Base-by-base conservation (phyloP, 2,797 vertebrate species). In the Distichodus sexfasciatus region DNA sequence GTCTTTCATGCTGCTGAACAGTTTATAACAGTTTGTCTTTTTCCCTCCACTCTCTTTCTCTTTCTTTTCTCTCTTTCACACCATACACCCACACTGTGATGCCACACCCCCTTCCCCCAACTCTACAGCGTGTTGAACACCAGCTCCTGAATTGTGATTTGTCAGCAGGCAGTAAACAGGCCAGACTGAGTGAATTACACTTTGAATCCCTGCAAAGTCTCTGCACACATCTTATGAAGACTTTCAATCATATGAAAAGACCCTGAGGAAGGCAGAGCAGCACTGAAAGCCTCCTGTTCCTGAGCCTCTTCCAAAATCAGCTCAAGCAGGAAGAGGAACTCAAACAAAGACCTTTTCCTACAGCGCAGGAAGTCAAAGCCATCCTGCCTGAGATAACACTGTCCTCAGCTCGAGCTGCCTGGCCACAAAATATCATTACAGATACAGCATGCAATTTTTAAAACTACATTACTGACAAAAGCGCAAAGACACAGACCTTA, bases 261-360 rank as follows among this genome's bases (percentile, higher is more conserved):
- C 47, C 66, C 51, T 41, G 57, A 47, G 41, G 48, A 54, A 38
- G 33, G 31, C 61, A 58, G 33, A 48, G n/a, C n/a, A 68, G 57
- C 47, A 63, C 48, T 48, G 54, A 65, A 43, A 44, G 11, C 12
- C 6, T 15, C n/a, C n/a, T 40, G 19, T 15, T 41, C 66, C 60
- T 75, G 69, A 69, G 55, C 55, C 69, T 31, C 23, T 36, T 75
- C 69, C 69, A 75, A 60, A 77, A 79, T 76, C 64, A 60, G 10
- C 36, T 75, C 69, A 75, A 72, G 72, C 71, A 72, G 69, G 53
- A 43, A 62, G 57, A 65, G 35, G 50, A 5, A 14, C 59, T 64
- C 46, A 62, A 60, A 68, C 40, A 66, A 51, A 51, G 28, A 38
- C 29, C 12, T 38, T 62, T 54, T 55, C 57, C 47, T 12, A 14